Evolutionary conservation across 1,140 invertebrate genomes (phyloP).

Genomic region (Zeugodacus cucurbitae): DNA sequence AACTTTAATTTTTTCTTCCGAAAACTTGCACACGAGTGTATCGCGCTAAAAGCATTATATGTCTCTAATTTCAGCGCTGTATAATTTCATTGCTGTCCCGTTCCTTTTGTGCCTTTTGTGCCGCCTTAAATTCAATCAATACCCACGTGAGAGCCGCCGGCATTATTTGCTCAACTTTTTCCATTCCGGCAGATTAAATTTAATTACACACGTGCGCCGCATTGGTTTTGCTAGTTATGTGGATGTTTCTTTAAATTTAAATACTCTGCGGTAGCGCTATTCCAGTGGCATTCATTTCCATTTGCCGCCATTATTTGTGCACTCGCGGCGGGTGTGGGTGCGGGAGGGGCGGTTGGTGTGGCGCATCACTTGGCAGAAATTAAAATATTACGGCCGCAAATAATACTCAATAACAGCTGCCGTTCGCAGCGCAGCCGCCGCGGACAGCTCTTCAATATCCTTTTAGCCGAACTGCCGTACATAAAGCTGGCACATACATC

Average conservation of each 20-base stretch:
- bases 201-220: not conserved
- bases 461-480: not conserved
- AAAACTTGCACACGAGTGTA: not conserved
- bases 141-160: not conserved
- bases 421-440: not conserved
- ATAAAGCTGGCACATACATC: not conserved
- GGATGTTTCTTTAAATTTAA: constrained; percentile 27
- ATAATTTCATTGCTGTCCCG: not conserved
- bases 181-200: constrained; percentile 4
- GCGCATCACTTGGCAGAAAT: constrained; percentile 11
- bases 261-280: not conserved
- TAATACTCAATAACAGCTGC: constrained; percentile 27
- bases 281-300: not conserved
- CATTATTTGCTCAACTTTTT: not conserved
- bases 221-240: not conserved
- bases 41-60: not conserved
- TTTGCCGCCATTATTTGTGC: not conserved
- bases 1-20: not conserved
- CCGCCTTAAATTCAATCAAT: constrained; percentile 14
- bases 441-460: constrained; percentile 10
- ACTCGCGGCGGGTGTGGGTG: not conserved
- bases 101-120: not conserved
- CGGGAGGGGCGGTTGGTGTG: not conserved
- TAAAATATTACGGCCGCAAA: constrained; percentile 31
- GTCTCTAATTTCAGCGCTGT: constrained; percentile 3